Conservation (phyloP, 2,888 invertebrate genomes). For the Gasteruption jaculator region DNA sequence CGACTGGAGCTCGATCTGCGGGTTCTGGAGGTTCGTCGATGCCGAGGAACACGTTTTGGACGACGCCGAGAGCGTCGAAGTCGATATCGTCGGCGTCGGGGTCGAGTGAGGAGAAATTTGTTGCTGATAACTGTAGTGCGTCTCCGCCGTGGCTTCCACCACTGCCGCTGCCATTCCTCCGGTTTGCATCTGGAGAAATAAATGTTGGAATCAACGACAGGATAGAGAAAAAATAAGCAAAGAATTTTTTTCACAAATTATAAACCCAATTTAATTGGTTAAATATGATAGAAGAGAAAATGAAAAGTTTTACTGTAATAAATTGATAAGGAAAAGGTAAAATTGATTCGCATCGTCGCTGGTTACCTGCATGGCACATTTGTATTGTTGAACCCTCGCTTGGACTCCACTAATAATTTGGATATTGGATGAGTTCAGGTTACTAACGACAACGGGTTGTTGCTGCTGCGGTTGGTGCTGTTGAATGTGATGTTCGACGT, state of each 20-base stretch:
- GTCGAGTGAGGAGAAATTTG: constrained; percentile 46
- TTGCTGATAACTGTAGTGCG: constrained; percentile 49
- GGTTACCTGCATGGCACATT: constrained; percentile 54
- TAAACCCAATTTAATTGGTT: too few relatives aligned
- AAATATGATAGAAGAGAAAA: background rate
- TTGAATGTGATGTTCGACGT: constrained; percentile 21
- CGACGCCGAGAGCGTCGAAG: too few relatives aligned
- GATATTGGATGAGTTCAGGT: constrained; percentile 49
- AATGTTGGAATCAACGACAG: constrained; percentile 1
- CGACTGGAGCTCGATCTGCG: too few relatives aligned
- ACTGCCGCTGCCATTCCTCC: constrained; percentile 47
- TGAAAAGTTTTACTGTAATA: background rate
- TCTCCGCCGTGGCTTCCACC: constrained; percentile 49
- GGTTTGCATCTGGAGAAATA: constrained; percentile 41
- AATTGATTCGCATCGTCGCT: too few relatives aligned
- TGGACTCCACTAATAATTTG: constrained; percentile 51
- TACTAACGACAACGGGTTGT: constrained; percentile 46
- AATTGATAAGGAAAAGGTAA: too few relatives aligned
- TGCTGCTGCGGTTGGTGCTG: constrained; percentile 34
- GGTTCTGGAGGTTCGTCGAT: too few relatives aligned
- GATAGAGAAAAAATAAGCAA: background rate
- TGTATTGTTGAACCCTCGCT: constrained; percentile 50
- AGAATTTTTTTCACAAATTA: too few relatives aligned
- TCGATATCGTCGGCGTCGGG: too few relatives aligned
- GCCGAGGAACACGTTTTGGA: too few relatives aligned